Percentiles rank a stretch among this genome's conserved stretches.
These are phyloP conservation scores for Poecile atricapillus DNA, from an alignment of 2,113 vertebrate species.

Conservation along the genomic window DNA sequence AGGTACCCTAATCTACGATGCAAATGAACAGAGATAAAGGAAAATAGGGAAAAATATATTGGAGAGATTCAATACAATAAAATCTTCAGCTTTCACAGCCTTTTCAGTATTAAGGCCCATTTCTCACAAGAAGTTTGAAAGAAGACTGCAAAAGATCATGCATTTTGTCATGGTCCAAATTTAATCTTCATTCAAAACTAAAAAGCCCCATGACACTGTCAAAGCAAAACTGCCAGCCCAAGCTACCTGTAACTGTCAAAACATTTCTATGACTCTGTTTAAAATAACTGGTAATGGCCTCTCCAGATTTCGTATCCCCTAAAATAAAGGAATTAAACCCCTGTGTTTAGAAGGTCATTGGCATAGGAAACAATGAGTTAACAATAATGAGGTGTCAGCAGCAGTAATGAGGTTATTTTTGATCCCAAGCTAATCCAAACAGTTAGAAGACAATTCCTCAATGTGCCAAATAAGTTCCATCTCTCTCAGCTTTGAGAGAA, in stretches of 20 bases:
- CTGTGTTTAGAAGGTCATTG: background rate
- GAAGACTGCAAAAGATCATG: background rate
- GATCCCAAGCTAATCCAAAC: background rate
- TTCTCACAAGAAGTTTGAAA: background rate
- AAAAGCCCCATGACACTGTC: background rate
- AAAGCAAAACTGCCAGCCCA: background rate
- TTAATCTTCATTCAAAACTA: background rate
- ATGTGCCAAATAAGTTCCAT: background rate
- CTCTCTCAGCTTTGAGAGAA: background rate
- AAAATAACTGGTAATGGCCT: background rate
- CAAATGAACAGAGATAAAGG: background rate
- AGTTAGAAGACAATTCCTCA: background rate
- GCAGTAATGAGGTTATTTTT: background rate
- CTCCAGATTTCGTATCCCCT: background rate
- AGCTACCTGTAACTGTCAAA: background rate
- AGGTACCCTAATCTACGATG: background rate
- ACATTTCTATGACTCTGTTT: background rate
- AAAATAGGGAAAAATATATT: background rate
- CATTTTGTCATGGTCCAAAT: background rate
- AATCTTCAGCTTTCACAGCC: background rate
- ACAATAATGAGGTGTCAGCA: background rate
- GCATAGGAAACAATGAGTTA: background rate
- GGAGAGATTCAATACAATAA: background rate
- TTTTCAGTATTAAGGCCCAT: background rate
- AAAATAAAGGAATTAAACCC: background rate